Percentiles rank a stretch among this genome's conserved stretches.
Conservation (phyloP, 2,113 vertebrate species). For the Redunca redunca region DNA sequence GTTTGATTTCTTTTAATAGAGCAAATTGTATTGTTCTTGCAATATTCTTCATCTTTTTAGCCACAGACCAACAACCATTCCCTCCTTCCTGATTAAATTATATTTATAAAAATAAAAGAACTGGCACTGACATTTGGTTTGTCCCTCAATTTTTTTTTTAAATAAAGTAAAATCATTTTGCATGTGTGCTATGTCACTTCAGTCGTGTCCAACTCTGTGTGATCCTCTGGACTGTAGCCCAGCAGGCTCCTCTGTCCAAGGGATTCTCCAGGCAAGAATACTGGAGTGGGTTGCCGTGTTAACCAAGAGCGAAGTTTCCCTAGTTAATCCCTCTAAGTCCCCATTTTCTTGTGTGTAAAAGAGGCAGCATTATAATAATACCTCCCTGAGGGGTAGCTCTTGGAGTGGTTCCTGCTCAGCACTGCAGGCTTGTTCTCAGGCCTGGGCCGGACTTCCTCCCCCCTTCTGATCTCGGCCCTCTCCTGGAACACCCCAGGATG, state of each 20-base stretch:
- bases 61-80: neutral
- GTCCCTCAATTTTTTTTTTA: neutral
- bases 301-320: neutral
- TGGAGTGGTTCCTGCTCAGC: neutral
- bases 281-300: neutral
- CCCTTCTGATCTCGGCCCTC: neutral
- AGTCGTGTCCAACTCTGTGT: neutral
- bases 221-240: neutral
- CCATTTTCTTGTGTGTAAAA: neutral
- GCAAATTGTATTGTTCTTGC: conserved; percentile 42
- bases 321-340: neutral
- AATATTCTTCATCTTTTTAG: conserved; percentile 47
- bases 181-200: neutral
- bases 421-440: neutral
- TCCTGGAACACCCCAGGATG: neutral
- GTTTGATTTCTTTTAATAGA: neutral
- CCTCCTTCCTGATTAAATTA: neutral
- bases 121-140: neutral
- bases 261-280: neutral
- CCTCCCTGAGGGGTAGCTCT: rapidly evolving
- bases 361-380: neutral
- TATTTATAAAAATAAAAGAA: neutral
- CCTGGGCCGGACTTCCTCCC: no score
- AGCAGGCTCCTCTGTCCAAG: neutral
- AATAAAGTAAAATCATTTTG: neutral